Conservation (phyloP, 1,140 invertebrate genomes). For the Bombyx mandarina region DNA sequence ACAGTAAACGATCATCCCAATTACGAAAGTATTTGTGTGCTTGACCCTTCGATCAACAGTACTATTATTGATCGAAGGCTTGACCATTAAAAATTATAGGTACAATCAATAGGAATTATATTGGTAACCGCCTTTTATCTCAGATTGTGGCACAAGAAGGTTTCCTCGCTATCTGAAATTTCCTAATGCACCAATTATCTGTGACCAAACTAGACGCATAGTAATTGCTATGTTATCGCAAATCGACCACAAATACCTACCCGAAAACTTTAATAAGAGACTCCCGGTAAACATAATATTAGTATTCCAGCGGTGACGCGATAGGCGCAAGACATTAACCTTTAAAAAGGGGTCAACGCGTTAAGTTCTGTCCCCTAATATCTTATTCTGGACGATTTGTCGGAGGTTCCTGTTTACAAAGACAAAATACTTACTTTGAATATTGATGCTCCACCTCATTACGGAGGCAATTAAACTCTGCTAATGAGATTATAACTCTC, state of each 20-base stretch:
- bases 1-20: too few species aligned
- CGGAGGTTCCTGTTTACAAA: constrained; percentile 28
- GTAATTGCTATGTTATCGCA: constrained; percentile 5
- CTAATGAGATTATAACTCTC: constrained; percentile 22
- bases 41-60: too few species aligned
- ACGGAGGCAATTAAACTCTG: constrained; percentile 26
- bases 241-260: constrained; percentile 1
- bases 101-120: too few species aligned
- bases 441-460: constrained; percentile 32
- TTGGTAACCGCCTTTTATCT: too few species aligned
- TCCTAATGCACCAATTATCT: too few species aligned
- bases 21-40: too few species aligned
- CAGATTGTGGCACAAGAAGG: too few species aligned
- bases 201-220: not conserved
- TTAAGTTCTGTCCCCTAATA: constrained; percentile 58
- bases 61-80: too few species aligned
- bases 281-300: constrained; percentile 37
- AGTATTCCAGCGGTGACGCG: constrained; percentile 52
- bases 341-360: constrained; percentile 66
- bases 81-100: too few species aligned
- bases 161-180: too few species aligned
- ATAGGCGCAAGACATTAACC: constrained; percentile 53
- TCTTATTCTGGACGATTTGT: constrained; percentile 58
- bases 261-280: constrained; percentile 20
- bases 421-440: constrained; percentile 35